Conservation (phyloP, 1,140 invertebrate genomes). For the Drosophila jambulina region DNA sequence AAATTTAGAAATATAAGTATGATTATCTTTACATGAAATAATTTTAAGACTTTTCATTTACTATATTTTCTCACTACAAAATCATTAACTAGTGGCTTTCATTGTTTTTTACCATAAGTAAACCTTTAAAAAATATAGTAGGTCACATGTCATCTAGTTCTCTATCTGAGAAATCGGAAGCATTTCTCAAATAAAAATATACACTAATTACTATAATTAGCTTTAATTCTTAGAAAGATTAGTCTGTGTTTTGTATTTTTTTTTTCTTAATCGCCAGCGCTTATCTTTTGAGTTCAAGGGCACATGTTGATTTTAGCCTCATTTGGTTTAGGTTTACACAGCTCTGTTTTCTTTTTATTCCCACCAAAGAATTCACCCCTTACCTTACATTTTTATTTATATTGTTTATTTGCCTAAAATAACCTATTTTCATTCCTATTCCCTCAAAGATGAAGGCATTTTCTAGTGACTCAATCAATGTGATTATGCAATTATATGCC, state of each 20-base stretch:
- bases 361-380: background rate
- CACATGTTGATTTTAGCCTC: background rate
- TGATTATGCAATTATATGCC: slow-evolving; percentile 14
- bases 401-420: slow-evolving; percentile 1
- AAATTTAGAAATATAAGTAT: background rate
- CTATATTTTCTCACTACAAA: background rate
- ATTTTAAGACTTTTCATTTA: background rate
- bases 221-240: background rate
- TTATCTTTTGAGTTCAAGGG: slow-evolving; percentile 7
- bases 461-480: slow-evolving; percentile 35
- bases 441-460: slow-evolving; percentile 21
- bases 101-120: background rate
- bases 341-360: background rate
- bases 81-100: background rate
- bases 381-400: background rate
- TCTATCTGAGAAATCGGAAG: background rate
- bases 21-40: background rate
- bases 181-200: background rate
- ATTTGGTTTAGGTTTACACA: background rate
- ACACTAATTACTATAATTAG: background rate
- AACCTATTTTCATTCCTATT: slow-evolving; percentile 4
- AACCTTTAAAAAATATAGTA: background rate
- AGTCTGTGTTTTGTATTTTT: background rate
- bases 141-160: background rate
- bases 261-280: background rate